A percentile compares a stretch with the other conserved stretches of the same genome.
Evolutionary conservation across 2,797 vertebrate species (phyloP).

Genomic region (Diceros bicornis): DNA sequence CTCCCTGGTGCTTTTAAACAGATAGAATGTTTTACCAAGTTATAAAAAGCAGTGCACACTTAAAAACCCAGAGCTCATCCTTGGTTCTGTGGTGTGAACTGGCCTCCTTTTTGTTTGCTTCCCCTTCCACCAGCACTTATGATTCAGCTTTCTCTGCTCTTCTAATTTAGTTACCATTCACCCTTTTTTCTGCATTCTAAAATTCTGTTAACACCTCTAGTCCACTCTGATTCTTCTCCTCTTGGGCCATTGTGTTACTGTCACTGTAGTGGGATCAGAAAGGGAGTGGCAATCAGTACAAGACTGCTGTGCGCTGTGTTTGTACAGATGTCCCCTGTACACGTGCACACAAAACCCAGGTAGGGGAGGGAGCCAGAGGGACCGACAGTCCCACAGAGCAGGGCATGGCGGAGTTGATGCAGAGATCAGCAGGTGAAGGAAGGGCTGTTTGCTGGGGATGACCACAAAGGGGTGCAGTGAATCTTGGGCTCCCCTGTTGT

Average conservation of each 20-base stretch:
- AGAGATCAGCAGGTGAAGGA: background rate
- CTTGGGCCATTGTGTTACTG: background rate
- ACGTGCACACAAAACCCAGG: background rate
- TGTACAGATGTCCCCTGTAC: background rate
- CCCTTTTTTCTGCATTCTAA: background rate
- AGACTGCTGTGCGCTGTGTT: background rate
- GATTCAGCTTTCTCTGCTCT: background rate
- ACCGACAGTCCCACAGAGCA: background rate
- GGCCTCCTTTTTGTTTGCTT: background rate
- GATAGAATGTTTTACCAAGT: background rate
- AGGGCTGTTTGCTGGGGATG: background rate
- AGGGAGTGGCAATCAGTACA: background rate
- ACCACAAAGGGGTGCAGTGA: background rate
- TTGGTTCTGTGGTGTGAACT: background rate
- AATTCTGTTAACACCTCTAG: background rate
- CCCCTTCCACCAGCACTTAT: background rate
- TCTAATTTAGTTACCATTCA: background rate
- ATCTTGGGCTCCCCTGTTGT: background rate
- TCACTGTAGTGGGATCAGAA: background rate
- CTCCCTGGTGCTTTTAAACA: background rate
- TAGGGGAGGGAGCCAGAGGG: background rate
- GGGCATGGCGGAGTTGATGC: background rate
- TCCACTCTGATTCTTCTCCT: background rate
- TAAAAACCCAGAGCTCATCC: background rate
- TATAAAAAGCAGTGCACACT: background rate